These are phyloP conservation scores for Papilio aristodemus DNA, from an alignment of 1,140 invertebrate species.

Conservation along the genomic window DNA sequence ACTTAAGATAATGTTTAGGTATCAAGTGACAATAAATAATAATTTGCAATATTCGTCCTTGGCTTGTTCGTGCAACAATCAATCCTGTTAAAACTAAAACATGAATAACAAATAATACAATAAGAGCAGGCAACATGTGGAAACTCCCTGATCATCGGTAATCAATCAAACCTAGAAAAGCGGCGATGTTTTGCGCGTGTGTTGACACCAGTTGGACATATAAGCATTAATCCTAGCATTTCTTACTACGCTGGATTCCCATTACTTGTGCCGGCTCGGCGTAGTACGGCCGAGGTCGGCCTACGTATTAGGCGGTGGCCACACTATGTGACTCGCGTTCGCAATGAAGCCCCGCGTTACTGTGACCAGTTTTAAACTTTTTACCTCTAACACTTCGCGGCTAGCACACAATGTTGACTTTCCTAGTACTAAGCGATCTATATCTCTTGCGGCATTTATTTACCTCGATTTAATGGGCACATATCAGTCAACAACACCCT, in stretches of 20 bases:
- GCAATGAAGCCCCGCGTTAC: slow-evolving; percentile 30
- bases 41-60: not conserved
- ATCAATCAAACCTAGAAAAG: slow-evolving; percentile 5
- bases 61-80: not conserved
- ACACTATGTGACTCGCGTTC: slow-evolving; percentile 40
- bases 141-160: not conserved
- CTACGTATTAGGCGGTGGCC: slow-evolving; percentile 32
- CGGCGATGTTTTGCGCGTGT: slow-evolving; percentile 6
- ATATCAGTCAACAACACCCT: not conserved
- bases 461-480: not conserved
- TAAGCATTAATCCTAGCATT: slow-evolving; percentile 3
- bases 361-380: slow-evolving; percentile 20
- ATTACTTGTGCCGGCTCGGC: slow-evolving; percentile 16
- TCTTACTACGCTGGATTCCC: slow-evolving; percentile 8
- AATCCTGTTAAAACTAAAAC: not conserved
- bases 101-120: not conserved
- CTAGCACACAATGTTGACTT: slow-evolving; percentile 25
- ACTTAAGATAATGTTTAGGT: too few species aligned
- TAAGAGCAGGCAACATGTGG: not conserved
- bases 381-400: slow-evolving; percentile 26
- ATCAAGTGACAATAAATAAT: too few species aligned
- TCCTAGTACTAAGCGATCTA: slow-evolving; percentile 24
- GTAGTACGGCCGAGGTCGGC: slow-evolving; percentile 24
- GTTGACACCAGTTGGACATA: slow-evolving; percentile 19
- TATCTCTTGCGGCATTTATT: slow-evolving; percentile 15